Conservation (phyloP, 2,888 invertebrate genomes). For the Drosophila bunnanda region DNA sequence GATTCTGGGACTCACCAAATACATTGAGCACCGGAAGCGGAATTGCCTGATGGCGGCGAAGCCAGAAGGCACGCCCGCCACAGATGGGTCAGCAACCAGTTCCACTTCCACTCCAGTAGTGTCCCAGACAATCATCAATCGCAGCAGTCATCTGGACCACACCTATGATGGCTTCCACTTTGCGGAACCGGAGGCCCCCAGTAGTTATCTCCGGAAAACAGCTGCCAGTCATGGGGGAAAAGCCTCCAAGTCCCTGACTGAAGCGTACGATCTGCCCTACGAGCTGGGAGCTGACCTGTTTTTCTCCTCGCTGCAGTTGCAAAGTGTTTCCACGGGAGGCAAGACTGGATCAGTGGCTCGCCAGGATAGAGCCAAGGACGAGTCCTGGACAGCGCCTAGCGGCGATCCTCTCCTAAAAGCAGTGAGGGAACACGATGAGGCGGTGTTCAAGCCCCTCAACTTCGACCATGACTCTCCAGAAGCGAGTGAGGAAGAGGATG, state of each 20-base stretch:
- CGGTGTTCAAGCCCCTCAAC: constrained; percentile 81
- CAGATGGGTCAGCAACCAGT: constrained; percentile 1
- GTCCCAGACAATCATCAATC: constrained; percentile 80
- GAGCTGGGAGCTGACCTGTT: constrained; percentile 92
- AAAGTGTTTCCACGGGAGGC: constrained; percentile 87
- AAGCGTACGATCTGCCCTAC: constrained; percentile 86
- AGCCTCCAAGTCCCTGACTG: constrained; percentile 76
- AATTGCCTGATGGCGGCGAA: constrained; percentile 86
- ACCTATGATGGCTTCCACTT: constrained; percentile 79
- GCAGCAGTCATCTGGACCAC: constrained; percentile 75
- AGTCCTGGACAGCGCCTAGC: constrained; percentile 50
- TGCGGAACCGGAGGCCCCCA: constrained; percentile 71
- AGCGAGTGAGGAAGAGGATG: constrained; percentile 84
- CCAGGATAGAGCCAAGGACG: constrained; percentile 59
- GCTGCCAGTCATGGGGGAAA: constrained; percentile 78
- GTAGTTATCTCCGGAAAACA: constrained; percentile 70
- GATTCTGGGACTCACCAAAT: constrained; percentile 93
- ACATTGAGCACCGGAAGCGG: constrained; percentile 92
- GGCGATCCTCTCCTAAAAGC: constrained; percentile 87
- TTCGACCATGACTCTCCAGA: constrained; percentile 79
- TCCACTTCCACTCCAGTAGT: constrained; percentile 83
- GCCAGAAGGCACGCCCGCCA: constrained; percentile 7
- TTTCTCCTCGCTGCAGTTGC: constrained; percentile 92
- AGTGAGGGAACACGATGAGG: constrained; percentile 86
- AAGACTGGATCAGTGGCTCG: constrained; percentile 75